Percentiles rank a stretch among this genome's conserved stretches.
These are phyloP conservation scores for Mylabris phalerata DNA, from an alignment of 1,140 invertebrate species.

Conservation along the genomic window DNA sequence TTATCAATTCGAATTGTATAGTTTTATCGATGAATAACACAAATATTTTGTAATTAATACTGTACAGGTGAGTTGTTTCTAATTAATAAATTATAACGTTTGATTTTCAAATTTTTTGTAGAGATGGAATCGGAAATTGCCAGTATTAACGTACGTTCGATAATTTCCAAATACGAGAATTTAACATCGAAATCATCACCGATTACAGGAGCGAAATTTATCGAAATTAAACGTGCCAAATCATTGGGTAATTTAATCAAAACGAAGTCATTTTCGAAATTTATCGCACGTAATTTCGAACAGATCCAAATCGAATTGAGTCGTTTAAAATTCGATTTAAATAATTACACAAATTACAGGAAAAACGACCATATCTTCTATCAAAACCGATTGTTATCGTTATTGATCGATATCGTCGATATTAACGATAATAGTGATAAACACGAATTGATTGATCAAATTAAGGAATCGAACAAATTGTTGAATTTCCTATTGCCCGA, in stretches of 20 bases:
- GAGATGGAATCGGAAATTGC: background rate
- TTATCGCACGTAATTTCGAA: slow-evolving; percentile 1
- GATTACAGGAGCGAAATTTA: no score
- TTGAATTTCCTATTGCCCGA: background rate
- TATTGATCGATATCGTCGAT: slow-evolving; percentile 1
- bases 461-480: background rate
- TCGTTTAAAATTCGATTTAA: background rate
- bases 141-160: slow-evolving; percentile 1
- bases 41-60: background rate
- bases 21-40: background rate
- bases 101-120: background rate
- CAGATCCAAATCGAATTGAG: background rate
- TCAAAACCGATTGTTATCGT: slow-evolving; percentile 1
- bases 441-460: background rate
- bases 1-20: background rate
- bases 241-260: slow-evolving; percentile 1
- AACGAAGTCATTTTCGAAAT: background rate
- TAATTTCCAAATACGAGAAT: slow-evolving; percentile 7
- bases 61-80: background rate
- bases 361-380: slow-evolving; percentile 5
- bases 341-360: background rate
- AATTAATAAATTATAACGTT: background rate
- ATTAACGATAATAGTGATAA: background rate
- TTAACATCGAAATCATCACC: background rate
- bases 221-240: background rate